Conservation (phyloP, 1,140 invertebrate species). For the Plodia interpunctella region DNA sequence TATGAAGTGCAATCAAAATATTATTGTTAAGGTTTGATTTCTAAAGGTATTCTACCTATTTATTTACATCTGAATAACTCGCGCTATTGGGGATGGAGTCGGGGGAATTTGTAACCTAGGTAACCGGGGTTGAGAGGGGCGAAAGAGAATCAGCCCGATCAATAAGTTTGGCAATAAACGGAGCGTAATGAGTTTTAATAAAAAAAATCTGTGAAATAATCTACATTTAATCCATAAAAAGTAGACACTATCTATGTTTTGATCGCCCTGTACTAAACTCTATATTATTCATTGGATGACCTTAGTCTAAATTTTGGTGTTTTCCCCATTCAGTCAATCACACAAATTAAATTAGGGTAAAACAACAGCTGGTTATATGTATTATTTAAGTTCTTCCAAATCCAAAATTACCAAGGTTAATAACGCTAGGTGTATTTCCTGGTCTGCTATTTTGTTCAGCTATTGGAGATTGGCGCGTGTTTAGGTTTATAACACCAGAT, state of each 20-base stretch:
- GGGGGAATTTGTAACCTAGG: background rate
- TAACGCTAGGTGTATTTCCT: background rate
- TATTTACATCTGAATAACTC: too few species aligned
- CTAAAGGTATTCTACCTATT: too few species aligned
- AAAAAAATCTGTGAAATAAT: background rate
- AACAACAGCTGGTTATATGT: too few species aligned
- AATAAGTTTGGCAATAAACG: background rate
- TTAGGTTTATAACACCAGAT: background rate
- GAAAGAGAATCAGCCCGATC: background rate
- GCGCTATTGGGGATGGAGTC: background rate
- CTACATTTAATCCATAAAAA: background rate
- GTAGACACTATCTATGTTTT: background rate
- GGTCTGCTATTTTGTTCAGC: background rate
- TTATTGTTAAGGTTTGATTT: too few species aligned
- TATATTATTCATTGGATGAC: background rate
- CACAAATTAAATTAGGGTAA: too few species aligned
- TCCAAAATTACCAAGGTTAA: background rate
- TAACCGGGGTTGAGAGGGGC: conserved; percentile 1
- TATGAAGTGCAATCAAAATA: too few species aligned
- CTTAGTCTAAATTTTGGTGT: background rate
- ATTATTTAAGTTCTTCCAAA: too few species aligned
- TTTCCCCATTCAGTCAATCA: background rate
- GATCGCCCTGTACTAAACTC: background rate
- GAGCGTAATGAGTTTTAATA: background rate
- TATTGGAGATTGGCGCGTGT: background rate